phyloP scores from a whole-genome alignment of 2,113 vertebrate species.

The Indri indri region DNA sequence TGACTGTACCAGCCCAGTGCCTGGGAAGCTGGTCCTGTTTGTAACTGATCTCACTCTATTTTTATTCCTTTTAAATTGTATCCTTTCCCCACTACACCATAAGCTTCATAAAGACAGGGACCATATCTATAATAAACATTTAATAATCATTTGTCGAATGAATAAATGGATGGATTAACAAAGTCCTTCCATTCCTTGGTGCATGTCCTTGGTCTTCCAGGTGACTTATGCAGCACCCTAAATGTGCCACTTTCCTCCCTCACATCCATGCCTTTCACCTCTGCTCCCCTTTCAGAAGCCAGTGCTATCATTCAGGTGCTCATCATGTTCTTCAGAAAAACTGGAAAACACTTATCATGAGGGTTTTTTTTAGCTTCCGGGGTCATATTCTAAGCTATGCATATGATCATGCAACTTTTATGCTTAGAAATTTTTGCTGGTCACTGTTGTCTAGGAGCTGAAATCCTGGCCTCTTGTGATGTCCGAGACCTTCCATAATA shows the following conservation, averaged over 20 bases:
- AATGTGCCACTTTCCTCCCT: too few relatives aligned
- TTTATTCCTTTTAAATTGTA: background rate
- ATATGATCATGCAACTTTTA: background rate
- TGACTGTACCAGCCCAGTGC: accelerated
- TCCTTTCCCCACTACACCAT: accelerated
- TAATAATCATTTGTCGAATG: background rate
- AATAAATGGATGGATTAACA: background rate
- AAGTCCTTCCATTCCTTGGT: background rate
- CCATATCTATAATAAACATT: background rate
- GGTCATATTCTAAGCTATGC: background rate
- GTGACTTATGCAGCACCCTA: accelerated
- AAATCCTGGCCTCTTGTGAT: background rate
- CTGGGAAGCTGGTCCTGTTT: background rate
- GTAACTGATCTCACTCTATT: background rate
- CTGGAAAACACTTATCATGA: background rate
- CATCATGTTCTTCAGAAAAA: background rate
- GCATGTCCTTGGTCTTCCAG: background rate
- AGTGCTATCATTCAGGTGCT: background rate
- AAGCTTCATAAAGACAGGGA: background rate
- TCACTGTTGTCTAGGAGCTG: background rate
- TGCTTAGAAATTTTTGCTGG: background rate
- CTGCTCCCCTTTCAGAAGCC: background rate
- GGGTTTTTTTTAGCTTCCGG: background rate
- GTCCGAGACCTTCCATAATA: background rate
- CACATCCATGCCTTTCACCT: background rate